Evolutionary conservation across 2,113 vertebrate genomes (phyloP).

Genomic region (Connochaetes taurinus): DNA sequence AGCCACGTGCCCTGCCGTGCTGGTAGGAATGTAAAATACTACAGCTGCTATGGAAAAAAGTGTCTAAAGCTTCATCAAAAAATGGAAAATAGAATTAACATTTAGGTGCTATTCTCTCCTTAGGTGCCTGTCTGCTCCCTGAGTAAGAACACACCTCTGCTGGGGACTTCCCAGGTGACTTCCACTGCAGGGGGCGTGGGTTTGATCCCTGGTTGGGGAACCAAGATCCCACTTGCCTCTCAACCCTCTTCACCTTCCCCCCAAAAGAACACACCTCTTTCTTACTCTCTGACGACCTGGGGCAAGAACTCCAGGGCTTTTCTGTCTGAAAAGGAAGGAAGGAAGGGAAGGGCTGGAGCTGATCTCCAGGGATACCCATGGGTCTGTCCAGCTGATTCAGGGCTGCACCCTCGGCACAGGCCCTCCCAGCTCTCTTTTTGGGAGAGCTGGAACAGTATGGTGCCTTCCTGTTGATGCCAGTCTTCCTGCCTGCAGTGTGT

Average conservation of each 20-base stretch:
- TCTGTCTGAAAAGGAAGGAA: background rate
- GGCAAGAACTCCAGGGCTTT: background rate
- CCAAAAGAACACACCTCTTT: background rate
- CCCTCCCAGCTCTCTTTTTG: background rate
- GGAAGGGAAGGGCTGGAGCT: background rate
- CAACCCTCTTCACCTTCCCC: background rate
- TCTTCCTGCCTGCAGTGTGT: background rate
- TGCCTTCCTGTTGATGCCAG: background rate
- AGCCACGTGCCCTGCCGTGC: background rate
- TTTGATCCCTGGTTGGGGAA: background rate
- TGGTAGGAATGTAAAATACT: background rate
- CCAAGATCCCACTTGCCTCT: background rate
- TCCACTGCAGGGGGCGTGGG: background rate
- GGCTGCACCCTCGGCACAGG: background rate
- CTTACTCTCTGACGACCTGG: background rate
- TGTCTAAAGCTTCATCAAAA: background rate
- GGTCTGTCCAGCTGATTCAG: background rate
- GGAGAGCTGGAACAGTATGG: background rate
- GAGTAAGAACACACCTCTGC: background rate
- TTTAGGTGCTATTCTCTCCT: background rate
- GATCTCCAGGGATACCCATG: background rate
- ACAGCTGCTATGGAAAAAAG: background rate
- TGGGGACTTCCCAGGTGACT: rapidly evolving
- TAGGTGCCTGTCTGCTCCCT: background rate
- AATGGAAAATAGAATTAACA: background rate